Evolutionary conservation across 1,140 invertebrate species (phyloP).

Genomic region (Brachionus manjavacas): DNA sequence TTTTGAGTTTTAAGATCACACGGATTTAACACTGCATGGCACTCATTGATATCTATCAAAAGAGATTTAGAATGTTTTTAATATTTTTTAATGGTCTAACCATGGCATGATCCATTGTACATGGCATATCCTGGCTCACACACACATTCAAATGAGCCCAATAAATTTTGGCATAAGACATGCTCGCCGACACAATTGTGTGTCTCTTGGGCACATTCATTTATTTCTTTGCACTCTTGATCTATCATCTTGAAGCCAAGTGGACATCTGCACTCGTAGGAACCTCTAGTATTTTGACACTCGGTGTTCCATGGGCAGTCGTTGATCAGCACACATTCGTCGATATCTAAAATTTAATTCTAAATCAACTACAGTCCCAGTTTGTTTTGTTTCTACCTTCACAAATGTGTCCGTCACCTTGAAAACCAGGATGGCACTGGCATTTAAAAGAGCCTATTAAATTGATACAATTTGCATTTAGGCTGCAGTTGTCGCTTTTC

Average conservation of each 20-base stretch:
- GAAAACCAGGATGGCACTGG: conserved; percentile 41
- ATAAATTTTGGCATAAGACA: conserved; percentile 3
- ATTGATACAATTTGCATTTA: conserved; percentile 15
- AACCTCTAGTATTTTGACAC: conserved; percentile 38
- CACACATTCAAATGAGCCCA: conserved; percentile 35
- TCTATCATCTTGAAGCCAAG: not conserved
- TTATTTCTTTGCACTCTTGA: conserved; percentile 30
- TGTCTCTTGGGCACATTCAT: conserved; percentile 20
- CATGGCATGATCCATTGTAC: conserved; percentile 13
- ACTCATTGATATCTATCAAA: conserved; percentile 24
- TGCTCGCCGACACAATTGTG: not conserved
- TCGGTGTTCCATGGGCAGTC: not conserved
- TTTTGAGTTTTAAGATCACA: not conserved
- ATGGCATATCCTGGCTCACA: conserved; percentile 12
- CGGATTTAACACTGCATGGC: not conserved
- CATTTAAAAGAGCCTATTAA: conserved; percentile 37
- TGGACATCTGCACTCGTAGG: conserved; percentile 11
- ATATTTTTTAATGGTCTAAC: not conserved
- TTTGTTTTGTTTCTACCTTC: not conserved
- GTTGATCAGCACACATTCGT: not conserved
- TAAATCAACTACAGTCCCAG: not conserved
- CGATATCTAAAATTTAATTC: conserved; percentile 31
- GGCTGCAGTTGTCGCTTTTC: not conserved
- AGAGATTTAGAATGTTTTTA: not conserved
- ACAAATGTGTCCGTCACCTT: conserved; percentile 46